Conservation (phyloP, 2,797 vertebrate species). For the Anguilla anguilla region DNA sequence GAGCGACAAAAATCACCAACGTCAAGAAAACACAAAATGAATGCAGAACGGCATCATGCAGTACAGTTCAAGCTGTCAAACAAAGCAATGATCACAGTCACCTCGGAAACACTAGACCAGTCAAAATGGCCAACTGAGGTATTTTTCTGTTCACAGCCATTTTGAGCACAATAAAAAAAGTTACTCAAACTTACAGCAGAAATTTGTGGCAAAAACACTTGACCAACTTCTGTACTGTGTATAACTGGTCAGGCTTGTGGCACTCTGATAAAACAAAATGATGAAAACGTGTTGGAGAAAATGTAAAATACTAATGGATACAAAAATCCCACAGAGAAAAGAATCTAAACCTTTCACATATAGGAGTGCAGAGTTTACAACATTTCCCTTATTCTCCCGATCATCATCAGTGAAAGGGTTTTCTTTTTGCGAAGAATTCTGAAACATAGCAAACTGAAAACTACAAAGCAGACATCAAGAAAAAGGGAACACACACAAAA, state of each 20-base stretch:
- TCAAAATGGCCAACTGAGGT: not conserved
- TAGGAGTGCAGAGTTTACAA: too few species aligned
- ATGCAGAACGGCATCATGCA: slow-evolving; percentile 40
- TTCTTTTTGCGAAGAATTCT: too few species aligned
- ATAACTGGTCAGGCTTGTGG: not conserved
- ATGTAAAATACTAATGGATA: not conserved
- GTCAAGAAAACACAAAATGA: slow-evolving; percentile 23
- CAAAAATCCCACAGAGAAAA: not conserved
- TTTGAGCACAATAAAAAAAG: not conserved
- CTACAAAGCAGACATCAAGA: too few species aligned
- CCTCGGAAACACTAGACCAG: slow-evolving; percentile 9
- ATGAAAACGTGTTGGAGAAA: not conserved
- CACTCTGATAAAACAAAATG: not conserved
- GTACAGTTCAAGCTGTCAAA: slow-evolving; percentile 32
- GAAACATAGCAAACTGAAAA: too few species aligned
- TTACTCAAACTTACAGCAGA: not conserved
- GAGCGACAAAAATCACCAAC: slow-evolving; percentile 18
- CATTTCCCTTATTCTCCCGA: not conserved
- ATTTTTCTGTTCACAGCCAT: not conserved
- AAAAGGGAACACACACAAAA: too few species aligned
- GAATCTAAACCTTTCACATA: not conserved
- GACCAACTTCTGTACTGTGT: not conserved
- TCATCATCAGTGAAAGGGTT: not conserved
- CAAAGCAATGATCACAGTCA: slow-evolving; percentile 30
- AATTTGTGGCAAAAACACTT: slow-evolving; percentile 15